phyloP scores from a whole-genome alignment of 2,888 invertebrate genomes.

The Acleris literana region DNA sequence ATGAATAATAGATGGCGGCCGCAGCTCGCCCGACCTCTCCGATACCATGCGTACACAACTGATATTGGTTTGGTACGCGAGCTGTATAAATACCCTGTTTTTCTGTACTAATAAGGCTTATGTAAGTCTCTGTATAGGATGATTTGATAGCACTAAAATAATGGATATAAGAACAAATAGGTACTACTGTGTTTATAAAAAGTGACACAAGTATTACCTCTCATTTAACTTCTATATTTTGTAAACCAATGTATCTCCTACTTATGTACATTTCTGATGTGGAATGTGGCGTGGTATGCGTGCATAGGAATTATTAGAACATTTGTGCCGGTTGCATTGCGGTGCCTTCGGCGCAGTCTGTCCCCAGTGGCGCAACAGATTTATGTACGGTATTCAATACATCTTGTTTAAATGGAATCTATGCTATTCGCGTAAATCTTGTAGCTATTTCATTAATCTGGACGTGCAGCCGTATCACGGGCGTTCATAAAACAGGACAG shows the following conservation, averaged over 20 bases:
- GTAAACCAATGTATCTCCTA: slow-evolving; percentile 1
- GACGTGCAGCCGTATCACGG: slow-evolving; percentile 25
- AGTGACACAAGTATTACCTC: no score
- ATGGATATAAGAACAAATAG: background rate
- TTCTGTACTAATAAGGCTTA: slow-evolving; percentile 13
- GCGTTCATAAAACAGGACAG: slow-evolving; percentile 17
- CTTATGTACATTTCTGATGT: slow-evolving; percentile 18
- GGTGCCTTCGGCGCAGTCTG: slow-evolving; percentile 53
- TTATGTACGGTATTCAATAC: slow-evolving; percentile 62
- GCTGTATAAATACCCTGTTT: slow-evolving; percentile 23
- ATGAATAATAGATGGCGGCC: slow-evolving; percentile 78
- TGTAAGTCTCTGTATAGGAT: slow-evolving; percentile 4
- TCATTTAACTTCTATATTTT: background rate
- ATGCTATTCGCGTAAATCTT: slow-evolving; percentile 37
- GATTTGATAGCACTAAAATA: background rate
- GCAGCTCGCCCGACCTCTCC: slow-evolving; percentile 57
- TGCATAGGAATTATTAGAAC: slow-evolving; percentile 61
- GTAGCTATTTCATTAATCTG: slow-evolving; percentile 46
- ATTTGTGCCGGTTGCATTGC: slow-evolving; percentile 58
- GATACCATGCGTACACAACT: slow-evolving; percentile 44
- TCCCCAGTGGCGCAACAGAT: slow-evolving; percentile 53
- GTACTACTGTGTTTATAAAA: no score
- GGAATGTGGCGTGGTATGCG: slow-evolving; percentile 44
- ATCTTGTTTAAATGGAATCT: slow-evolving; percentile 52
- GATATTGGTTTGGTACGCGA: slow-evolving; percentile 28